Base-by-base conservation (phyloP, 1,140 invertebrate genomes). In the Psix sp. region DNA sequence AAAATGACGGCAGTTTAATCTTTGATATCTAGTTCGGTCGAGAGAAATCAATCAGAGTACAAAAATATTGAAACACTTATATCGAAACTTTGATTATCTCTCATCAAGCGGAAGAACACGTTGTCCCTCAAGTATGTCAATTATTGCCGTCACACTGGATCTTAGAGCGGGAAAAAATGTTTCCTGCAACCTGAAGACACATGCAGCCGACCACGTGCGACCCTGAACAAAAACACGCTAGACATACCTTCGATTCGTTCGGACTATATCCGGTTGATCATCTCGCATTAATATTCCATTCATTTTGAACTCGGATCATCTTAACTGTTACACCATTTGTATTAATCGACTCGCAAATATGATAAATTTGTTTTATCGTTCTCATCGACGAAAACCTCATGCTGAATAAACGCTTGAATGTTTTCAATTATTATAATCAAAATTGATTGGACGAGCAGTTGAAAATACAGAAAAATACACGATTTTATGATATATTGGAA, bases 221-320 rank as follows among this genome's bases (percentile, higher is more conserved):
- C 71, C 71, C 56, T 74, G 71, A 74, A 63, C 56, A 40, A 49
- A 59, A 73, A 73, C 62, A 73, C n/a, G n/a, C 39, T 73, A 33
- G 51, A 62, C 63, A 49, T 57, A 60, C 56, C 67, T 62, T 42
- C 31, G 33, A 60, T 46, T 57, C 43, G 63, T 74, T 74, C n/a
- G n/a, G 57, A 74, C 59, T 49, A 52, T 65, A 59, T 73, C 62
- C 54, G 52, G 60, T 24, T 48, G 48, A 59, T 62, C 48, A 38
- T 48, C n/a, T 26, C 26, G 2, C 35, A 43, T 33, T 66, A 46
- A 54, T 35, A 24, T 38, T 33, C 13, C 38, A 15, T 26, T 36
- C 38, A 49, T 56, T 54, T 46, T 14, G n/a, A 7, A 29, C 7
- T 4, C 21, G 7, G 7, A 29, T 10, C 7, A 29, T 29, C n/a